Evolutionary conservation across 1,140 invertebrate genomes (phyloP), one percentile per base, ranked within the genome.

Genomic region (Gryon sp.): DNA sequence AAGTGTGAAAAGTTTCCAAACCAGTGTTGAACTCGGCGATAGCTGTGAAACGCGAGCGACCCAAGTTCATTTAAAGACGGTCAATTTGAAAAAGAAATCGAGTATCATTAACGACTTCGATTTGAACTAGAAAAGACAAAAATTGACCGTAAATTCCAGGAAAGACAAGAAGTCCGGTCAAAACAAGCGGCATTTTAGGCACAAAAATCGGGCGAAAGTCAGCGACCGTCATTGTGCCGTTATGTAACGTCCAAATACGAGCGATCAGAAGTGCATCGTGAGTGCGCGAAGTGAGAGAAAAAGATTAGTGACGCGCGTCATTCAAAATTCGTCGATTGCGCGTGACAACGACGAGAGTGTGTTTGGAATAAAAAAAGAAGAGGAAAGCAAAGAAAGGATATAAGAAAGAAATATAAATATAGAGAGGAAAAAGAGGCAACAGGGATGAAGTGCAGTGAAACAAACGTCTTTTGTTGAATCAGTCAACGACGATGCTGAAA

Each of bases 401-500:
- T n/a, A n/a, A n/a, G n/a, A n/a, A n/a, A n/a, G n/a, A n/a, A n/a
- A n/a, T n/a, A n/a, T n/a, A n/a, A n/a, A n/a, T n/a, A n/a, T n/a
- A n/a, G n/a, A n/a, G 11, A n/a, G 19, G 12, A 68, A 48, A 53
- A 66, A 55, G 22, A 53, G 14, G 18, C 7, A 40, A 8, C 8
- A n/a, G 45, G 34, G 14, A 34, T 32, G 55, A 8, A 0, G 57
- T 48, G 53, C 41, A 53, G 36, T 38, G 60, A 26, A 24, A 32
- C 46, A 30, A 22, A 45, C 38, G 30, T 0, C 26, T 28, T 20
- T 32, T 24, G 46, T 32, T 46, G 43, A 59, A 15, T 0, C 11
- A 53, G 46, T 60, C 45, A 34, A 14, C 34, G 50, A 7, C 22
- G 40, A 88, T 88, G 87, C 76, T 88, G 74, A 88, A 88, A 69